phyloP scores from a whole-genome alignment of 2,888 invertebrate species.

The Copidosoma aretas region DNA sequence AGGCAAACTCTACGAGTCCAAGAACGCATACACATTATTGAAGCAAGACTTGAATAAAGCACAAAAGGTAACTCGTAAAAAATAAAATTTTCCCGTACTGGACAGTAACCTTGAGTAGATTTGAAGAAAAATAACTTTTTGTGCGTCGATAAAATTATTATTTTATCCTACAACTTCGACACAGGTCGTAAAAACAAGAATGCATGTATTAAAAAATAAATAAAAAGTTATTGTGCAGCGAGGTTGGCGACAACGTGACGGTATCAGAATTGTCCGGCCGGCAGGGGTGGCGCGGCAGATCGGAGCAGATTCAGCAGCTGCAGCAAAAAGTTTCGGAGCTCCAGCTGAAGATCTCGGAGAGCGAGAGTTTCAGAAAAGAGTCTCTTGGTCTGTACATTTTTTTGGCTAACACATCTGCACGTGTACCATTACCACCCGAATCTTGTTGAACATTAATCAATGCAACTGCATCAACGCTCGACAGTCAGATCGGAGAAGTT shows the following conservation, averaged over 20 bases:
- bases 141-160: too few relatives aligned
- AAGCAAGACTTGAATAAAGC: conserved; percentile 76
- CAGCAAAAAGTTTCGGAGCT: conserved; percentile 74
- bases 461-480: too few relatives aligned
- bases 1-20: conserved; percentile 73
- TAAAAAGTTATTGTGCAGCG: conserved; percentile 71
- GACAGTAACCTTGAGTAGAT: too few relatives aligned
- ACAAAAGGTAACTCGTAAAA: conserved; percentile 67
- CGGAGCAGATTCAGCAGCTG: conserved; percentile 75
- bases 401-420: not conserved
- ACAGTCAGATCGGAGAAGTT: conserved; percentile 24
- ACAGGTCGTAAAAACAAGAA: too few relatives aligned
- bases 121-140: too few relatives aligned
- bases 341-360: conserved; percentile 58
- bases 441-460: too few relatives aligned
- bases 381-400: conserved; percentile 20
- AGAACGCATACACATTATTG: conserved; percentile 73
- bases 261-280: conserved; percentile 69
- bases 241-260: conserved; percentile 76
- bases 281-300: conserved; percentile 78
- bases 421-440: not conserved
- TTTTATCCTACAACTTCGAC: too few relatives aligned
- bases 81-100: too few relatives aligned
- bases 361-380: conserved; percentile 2
- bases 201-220: conserved; percentile 15